Evolutionary conservation across 2,888 invertebrate genomes (phyloP).

Genomic region (Lithosia quadra): DNA sequence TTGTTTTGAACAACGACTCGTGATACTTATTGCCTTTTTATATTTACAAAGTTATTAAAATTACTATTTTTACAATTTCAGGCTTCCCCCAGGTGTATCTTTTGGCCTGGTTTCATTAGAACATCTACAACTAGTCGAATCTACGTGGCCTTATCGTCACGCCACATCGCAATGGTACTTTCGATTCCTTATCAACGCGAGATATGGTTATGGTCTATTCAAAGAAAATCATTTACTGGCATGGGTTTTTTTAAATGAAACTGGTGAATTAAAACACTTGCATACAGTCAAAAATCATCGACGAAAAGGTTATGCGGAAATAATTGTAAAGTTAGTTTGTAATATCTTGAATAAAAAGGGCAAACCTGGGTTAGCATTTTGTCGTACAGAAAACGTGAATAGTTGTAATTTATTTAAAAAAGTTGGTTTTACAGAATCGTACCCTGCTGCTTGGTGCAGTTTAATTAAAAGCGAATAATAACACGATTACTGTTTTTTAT

Average conservation of each 20-base stretch:
- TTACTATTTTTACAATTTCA: slow-evolving; percentile 38
- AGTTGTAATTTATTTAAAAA: slow-evolving; percentile 62
- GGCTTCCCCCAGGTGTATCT: slow-evolving; percentile 49
- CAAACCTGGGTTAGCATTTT: slow-evolving; percentile 58
- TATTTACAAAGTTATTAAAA: neutral
- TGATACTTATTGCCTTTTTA: neutral
- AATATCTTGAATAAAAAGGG: slow-evolving; percentile 54
- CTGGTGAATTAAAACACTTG: slow-evolving; percentile 63
- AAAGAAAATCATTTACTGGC: slow-evolving; percentile 51
- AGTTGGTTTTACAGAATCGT: slow-evolving; percentile 51
- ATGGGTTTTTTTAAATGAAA: slow-evolving; percentile 65
- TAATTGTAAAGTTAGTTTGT: slow-evolving; percentile 59
- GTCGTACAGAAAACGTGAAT: slow-evolving; percentile 54
- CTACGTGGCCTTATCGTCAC: slow-evolving; percentile 62
- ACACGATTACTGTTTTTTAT: neutral
- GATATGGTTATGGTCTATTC: slow-evolving; percentile 63
- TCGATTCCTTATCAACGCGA: slow-evolving; percentile 55
- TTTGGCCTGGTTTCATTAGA: slow-evolving; percentile 55
- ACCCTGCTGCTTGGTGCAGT: slow-evolving; percentile 53
- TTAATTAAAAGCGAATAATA: slow-evolving; percentile 28
- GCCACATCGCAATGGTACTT: slow-evolving; percentile 56
- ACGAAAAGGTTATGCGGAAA: slow-evolving; percentile 62
- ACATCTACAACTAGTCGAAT: slow-evolving; percentile 52
- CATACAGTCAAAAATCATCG: slow-evolving; percentile 63
- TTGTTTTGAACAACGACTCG: too few species aligned